Evolutionary conservation across 2,888 invertebrate genomes (phyloP), one percentile per base, ranked within the genome.

Genomic region (Phasia obesa): DNA sequence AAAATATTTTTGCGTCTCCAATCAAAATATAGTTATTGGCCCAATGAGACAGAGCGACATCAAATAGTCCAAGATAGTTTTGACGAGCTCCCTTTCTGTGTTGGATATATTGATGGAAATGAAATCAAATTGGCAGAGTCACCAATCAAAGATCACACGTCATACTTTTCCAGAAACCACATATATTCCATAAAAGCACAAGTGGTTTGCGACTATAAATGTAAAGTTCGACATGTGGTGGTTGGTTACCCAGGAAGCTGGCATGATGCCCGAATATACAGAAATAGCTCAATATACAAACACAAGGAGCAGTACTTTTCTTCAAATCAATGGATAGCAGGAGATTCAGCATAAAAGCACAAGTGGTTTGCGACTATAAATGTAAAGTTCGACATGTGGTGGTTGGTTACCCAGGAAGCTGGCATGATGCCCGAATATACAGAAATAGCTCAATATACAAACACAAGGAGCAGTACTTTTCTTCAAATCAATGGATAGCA

Each of bases 261-360:
- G 21, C 69, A 77, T 53, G 70, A 69, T 31, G 77, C 77, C 25
- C 11, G 42, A 21, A 49, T 69, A 19, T 67, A 17, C 23, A 3
- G 25, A 35, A 67, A n/a, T n/a, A n/a, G n/a, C n/a, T n/a, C n/a
- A n/a, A n/a, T n/a, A n/a, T n/a, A n/a, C n/a, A n/a, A n/a, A 62
- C 4, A 44, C n/a, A 44, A 44, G n/a, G 44, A 44, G n/a, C 13
- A 38, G 2, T 75, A 65, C 31, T 79, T 83, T 59, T 67, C 51
- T 11, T 38, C 27, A 44, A 27, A 35, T 5, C 53, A 84, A 31
- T 84, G 64, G 71, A 60, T 84, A 47, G 79, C 84, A 2, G 76
- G 71, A 15, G 79, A 77, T 53, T 57, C 71, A 2, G n/a, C n/a
- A n/a, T n/a, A n/a, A n/a, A n/a, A n/a, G n/a, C n/a, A n/a, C n/a